A percentile compares a stretch with the other conserved stretches of the same genome.
Evolutionary conservation across 2,113 vertebrate species (phyloP).

Genomic region (Notarius quadriscutis): DNA sequence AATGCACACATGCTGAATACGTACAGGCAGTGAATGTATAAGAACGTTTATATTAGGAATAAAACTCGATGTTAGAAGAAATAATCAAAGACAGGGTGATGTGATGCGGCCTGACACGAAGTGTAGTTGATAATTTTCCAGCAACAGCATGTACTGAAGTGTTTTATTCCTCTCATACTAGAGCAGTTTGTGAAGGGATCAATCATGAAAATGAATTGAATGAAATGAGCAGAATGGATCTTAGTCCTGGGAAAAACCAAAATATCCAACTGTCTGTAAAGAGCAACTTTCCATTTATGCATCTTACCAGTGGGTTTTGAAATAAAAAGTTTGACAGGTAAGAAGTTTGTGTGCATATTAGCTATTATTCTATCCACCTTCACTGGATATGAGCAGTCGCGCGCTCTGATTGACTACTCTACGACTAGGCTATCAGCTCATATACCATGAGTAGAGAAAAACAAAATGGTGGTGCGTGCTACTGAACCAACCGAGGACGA

Average conservation of each 20-base stretch:
- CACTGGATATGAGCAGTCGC: too few relatives aligned
- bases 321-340: neutral
- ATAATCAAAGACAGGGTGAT: neutral
- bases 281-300: slow-evolving; percentile 34
- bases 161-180: neutral
- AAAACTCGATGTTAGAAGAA: neutral
- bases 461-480: too few relatives aligned
- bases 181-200: neutral
- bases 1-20: neutral
- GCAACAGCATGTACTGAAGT: neutral
- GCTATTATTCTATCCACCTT: neutral
- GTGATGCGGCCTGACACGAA: neutral
- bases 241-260: slow-evolving; percentile 53
- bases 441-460: too few relatives aligned
- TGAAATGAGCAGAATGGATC: slow-evolving; percentile 47
- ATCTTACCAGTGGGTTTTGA: neutral
- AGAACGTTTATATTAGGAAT: neutral
- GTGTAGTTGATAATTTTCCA: neutral
- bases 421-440: too few relatives aligned
- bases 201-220: slow-evolving; percentile 51
- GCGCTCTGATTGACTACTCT: too few relatives aligned
- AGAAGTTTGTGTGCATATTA: neutral
- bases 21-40: neutral
- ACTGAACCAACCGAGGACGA: too few relatives aligned
- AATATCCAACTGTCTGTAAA: slow-evolving; percentile 60